phyloP scores from a whole-genome alignment of 2,888 invertebrate genomes.

The Dolichopus griseipennis region DNA sequence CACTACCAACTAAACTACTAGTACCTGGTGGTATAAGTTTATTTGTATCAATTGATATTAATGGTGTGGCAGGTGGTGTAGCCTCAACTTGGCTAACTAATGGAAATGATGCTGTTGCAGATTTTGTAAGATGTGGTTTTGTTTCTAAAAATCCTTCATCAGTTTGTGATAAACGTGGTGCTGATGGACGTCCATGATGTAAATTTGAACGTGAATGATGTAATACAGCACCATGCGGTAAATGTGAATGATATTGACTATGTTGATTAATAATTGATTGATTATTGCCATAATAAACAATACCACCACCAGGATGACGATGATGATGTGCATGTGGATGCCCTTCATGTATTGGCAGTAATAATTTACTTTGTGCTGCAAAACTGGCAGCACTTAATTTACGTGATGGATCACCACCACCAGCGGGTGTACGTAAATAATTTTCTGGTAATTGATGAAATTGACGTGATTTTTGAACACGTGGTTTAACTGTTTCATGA shows the following conservation, averaged over 20 bases:
- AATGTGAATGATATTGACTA: slow-evolving; percentile 12
- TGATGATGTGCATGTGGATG: slow-evolving; percentile 28
- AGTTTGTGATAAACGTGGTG: slow-evolving; percentile 35
- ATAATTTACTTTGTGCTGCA: slow-evolving; percentile 40
- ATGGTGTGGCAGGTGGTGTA: slow-evolving; percentile 35
- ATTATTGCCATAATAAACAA: slow-evolving; percentile 8
- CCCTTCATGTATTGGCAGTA: slow-evolving; percentile 43
- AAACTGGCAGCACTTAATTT: slow-evolving; percentile 43
- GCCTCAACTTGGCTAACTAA: slow-evolving; percentile 40
- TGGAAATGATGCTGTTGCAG: slow-evolving; percentile 42
- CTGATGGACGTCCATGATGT: slow-evolving; percentile 34
- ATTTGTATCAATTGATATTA: slow-evolving; percentile 23
- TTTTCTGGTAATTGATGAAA: slow-evolving; percentile 49
- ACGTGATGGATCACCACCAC: slow-evolving; percentile 33
- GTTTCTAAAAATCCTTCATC: slow-evolving; percentile 38
- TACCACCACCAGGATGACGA: slow-evolving; percentile 22
- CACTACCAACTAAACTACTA: neutral
- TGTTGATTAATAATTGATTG: slow-evolving; percentile 13
- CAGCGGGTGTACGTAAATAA: slow-evolving; percentile 41
- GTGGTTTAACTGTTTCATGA: slow-evolving; percentile 33
- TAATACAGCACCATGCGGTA: slow-evolving; percentile 22
- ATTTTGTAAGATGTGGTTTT: slow-evolving; percentile 38
- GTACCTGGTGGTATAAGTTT: slow-evolving; percentile 10
- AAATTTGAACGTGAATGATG: slow-evolving; percentile 23
- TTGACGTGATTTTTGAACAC: slow-evolving; percentile 42